phyloP scores from a whole-genome alignment of 2,888 invertebrate species.

The Stenurella melanura region DNA sequence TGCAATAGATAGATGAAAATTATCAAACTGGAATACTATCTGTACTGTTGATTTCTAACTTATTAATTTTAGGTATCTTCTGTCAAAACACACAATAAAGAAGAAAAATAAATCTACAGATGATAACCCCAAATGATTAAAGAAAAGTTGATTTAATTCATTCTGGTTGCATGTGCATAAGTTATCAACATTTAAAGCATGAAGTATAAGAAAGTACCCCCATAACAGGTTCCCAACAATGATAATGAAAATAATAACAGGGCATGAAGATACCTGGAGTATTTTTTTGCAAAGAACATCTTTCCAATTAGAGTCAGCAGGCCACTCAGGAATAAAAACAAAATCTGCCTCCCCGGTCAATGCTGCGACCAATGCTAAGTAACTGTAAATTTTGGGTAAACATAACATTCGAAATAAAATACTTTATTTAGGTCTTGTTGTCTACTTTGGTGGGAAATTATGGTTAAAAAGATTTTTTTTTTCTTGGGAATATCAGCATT shows the following conservation, averaged over 20 bases:
- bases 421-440: conserved; percentile 8
- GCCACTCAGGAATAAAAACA: conserved; percentile 99
- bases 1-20: neutral
- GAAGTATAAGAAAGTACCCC: neutral
- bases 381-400: conserved; percentile 79
- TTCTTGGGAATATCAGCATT: too few relatives aligned
- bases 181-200: neutral
- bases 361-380: conserved; percentile 96
- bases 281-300: conserved; percentile 87
- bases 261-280: conserved; percentile 79
- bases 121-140: neutral
- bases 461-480: too few relatives aligned
- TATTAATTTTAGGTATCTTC: neutral
- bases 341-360: conserved; percentile 97
- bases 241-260: neutral
- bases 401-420: neutral
- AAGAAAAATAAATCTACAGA: neutral
- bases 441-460: conserved; percentile 10
- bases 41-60: neutral
- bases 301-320: conserved; percentile 94
- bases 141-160: neutral
- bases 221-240: neutral
- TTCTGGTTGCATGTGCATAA: neutral
- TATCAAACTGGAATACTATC: neutral
- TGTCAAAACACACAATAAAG: conserved; percentile 3